Evolutionary conservation across 2,113 vertebrate species (phyloP), one percentile per base, ranked within the genome.

Genomic region (Heteronetta atricapilla): DNA sequence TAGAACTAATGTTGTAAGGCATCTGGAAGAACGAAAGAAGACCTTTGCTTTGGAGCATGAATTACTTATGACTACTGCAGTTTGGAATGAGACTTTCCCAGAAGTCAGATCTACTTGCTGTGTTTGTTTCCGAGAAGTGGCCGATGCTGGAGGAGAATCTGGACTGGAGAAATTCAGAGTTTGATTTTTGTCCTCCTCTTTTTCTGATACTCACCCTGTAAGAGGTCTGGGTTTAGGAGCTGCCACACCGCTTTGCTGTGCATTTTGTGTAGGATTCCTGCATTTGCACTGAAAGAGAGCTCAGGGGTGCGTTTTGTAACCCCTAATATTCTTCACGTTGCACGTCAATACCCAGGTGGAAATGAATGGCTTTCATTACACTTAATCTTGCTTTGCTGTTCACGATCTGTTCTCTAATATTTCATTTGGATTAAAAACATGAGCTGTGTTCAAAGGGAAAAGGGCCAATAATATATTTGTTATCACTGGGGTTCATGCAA

Each of bases 31-130:
- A 86, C 55, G 56, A 38, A 33, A 25, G 11, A 33, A 16, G 46
- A n/a, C 13, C 7, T 86, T 69, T 86, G n/a, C 68, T 83, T 44
- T 70, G 25, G 13, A 3, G 5, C 86, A 40, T 59, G 78, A 95
- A 86, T 67, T 67, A 55, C 34, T 55, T 62, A 55, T 88, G 82
- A 88, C 73, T 77, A 2, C 23, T 40, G 16, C 40, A 75, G 46
- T 63, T 70, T 78, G 83, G 73, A 94, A 89, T 78, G 73, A 92
- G 60, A 38, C 33, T 13, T 89, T 94, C 77, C 81, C 91, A 94
- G 93, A 94, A 95, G 56, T 72, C 73, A 80, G 34, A 38, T 82
- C 55, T 80, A 15, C 59, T 81, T 89, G 46, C 60, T 88, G 52
- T 40, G 48, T 78, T 75, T 72, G n/a, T 75, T 94, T 94, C 68